These are phyloP conservation scores for Falco novaeseelandiae DNA, from an alignment of 2,797 vertebrate genomes.

Conservation along the genomic window DNA sequence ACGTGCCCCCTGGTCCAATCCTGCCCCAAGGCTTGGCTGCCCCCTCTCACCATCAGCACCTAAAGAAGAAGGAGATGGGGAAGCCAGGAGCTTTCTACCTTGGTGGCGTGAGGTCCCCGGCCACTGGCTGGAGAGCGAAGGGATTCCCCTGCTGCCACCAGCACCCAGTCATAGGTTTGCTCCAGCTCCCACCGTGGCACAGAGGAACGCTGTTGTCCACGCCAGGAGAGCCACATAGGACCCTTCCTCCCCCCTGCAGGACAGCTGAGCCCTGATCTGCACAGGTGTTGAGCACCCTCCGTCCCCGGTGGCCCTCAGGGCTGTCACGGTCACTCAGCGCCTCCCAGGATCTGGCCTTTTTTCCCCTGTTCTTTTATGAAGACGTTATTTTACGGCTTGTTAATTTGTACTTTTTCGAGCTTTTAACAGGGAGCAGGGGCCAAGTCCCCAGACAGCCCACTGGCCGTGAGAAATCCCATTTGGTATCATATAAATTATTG, in stretches of 20 bases:
- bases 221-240: fast-evolving
- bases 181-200: neutral
- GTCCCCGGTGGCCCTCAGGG: neutral
- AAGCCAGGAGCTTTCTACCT: neutral
- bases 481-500: constrained; percentile 65
- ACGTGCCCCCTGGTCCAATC: fast-evolving
- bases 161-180: neutral
- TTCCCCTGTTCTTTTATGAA: constrained; percentile 41
- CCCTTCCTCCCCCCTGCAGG: neutral
- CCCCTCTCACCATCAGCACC: neutral
- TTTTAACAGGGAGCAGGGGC: constrained; percentile 63
- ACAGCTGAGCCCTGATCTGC: neutral
- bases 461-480: constrained; percentile 64
- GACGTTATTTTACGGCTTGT: constrained; percentile 52
- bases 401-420: constrained; percentile 62
- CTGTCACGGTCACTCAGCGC: constrained; percentile 26
- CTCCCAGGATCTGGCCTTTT: constrained; percentile 49
- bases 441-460: constrained; percentile 53
- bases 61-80: neutral
- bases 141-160: neutral
- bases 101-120: neutral
- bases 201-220: neutral
- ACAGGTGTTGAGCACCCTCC: constrained; percentile 27
- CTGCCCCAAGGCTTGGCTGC: neutral
- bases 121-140: neutral